Base-by-base conservation (phyloP, 2,888 invertebrate genomes). In the Euproctis similis region DNA sequence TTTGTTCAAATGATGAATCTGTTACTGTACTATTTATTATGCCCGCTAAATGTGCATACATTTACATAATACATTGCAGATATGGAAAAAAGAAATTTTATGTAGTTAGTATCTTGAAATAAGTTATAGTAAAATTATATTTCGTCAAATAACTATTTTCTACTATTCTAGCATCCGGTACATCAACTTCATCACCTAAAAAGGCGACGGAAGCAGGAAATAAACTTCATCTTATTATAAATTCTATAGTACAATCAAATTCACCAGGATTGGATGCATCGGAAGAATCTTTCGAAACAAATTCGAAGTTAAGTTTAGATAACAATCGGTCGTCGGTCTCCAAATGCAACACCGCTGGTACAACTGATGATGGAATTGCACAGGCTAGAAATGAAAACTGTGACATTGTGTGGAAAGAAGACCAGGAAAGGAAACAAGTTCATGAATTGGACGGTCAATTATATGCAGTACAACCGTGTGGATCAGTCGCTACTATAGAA, bases 191-290 rank as follows among this genome's bases (percentile, higher is more conserved):
- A 5, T 25, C 34, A 9, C 43, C 39, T 8, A 63, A 65, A 33
- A 66, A 63, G 39, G 62, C 69, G 8, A 45, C 53, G 9, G 43
- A 49, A 28, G 43, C 71, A 16, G 73, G 70, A 23, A 64, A 44
- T 31, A 61, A 59, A 29, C 44, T 73, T 20, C 72, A 72, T 35
- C 40, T 35, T 24, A 66, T 74, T 31, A 59, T 75, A 10, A 53
- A 59, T 38, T 48, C 48, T 12, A 61, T 72, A 38, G 39, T 66
- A 16, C 54, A 41, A 23, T 32, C 39, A 11, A 42, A 36, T 13
- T 34, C 53, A 4, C 44, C 53, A 16, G 31, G 26, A 8, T 46
- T 65, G 12, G 42, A 45, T 12, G 40, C 55, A 17, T 47, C 62
- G n/a, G 23, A 52, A 14, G 66, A 67, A 47, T 39, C 42, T 28